phyloP scores from a whole-genome alignment of 2,797 vertebrate genomes.

The Cryptoprocta ferox region DNA sequence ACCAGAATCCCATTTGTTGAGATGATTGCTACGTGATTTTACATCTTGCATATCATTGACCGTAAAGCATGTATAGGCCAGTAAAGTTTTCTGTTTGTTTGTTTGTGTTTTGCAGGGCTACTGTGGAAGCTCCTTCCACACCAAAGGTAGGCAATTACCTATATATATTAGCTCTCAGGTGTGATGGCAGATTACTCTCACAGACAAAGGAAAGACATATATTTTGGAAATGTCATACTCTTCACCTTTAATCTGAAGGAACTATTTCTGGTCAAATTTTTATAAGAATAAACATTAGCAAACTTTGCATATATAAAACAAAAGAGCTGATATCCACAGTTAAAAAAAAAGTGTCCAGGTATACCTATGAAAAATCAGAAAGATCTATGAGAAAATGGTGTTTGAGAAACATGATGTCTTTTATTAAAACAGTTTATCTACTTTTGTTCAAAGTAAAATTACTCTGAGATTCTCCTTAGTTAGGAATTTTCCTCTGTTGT shows the following conservation, averaged over 20 bases:
- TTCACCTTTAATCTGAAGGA: constrained; percentile 74
- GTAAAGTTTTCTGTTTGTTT: neutral
- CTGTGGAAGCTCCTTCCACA: constrained; percentile 75
- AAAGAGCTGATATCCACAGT: neutral
- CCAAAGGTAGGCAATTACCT: constrained; percentile 82
- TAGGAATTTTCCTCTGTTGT: neutral
- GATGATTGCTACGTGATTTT: constrained; percentile 71
- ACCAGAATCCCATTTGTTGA: constrained; percentile 67
- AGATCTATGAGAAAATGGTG: neutral
- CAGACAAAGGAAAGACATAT: constrained; percentile 80
- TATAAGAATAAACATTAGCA: constrained; percentile 50
- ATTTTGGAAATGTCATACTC: constrained; percentile 76
- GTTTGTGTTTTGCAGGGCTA: constrained; percentile 10
- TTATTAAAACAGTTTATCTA: neutral
- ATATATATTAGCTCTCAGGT: constrained; percentile 75
- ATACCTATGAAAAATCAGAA: neutral
- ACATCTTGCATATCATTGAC: neutral
- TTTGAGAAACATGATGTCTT: neutral
- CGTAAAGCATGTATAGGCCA: constrained; percentile 57
- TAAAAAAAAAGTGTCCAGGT: neutral
- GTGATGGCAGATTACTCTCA: constrained; percentile 80
- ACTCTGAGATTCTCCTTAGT: neutral
- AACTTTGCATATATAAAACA: neutral
- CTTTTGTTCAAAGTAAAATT: neutral
- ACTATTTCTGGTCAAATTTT: constrained; percentile 77